Base-by-base conservation (phyloP, 2,797 vertebrate genomes). In the Zalophus californianus region DNA sequence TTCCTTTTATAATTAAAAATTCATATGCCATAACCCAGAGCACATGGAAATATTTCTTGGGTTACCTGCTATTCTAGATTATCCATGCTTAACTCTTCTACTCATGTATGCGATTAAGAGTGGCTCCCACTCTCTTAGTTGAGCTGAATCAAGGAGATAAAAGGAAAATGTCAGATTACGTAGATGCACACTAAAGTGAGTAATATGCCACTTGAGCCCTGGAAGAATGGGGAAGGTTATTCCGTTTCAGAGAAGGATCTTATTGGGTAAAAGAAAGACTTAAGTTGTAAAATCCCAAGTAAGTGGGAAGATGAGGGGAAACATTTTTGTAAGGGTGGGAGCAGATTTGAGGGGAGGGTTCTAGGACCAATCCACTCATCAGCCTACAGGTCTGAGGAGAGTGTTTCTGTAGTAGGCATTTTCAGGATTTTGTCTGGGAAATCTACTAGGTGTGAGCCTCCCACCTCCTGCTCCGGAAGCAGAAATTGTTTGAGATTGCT, bases 11-110 rank as follows among this genome's bases (percentile, higher is more conserved):
- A 91, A 89, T 77, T 84, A 95, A 84, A 87, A 93, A 92, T 77
- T 97, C 80, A 62, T 64, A 91, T 38, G 48, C 54, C 82, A 25
- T 90, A 78, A 94, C 78, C 89, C 75, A 78, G 75, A 93, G 75
- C 89, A 96, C 91, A 87, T 96, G 94, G 89, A 95, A 96, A 58
- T 72, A 84, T 94, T 96, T 94, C 90, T 68, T 8, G 56, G 85
- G 73, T 96, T 91, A 95, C 68, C 89, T 92, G 83, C 91, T 95
- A 86, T 95, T 97, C 95, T 92, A 27, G 85, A 94, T 97, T 96
- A 95, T 90, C 80, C 77, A 78, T 72, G 93, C 93, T 91, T 66
- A 84, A 80, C 32, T 95, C 68, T 89, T 87, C 52, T 58, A 86
- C 44, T 80, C 90, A 97, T 18, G 29, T 48, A 62, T 78, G 41